A percentile compares a stretch with the other conserved stretches of the same genome.
Evolutionary conservation across 2,113 vertebrate genomes (phyloP).

Genomic region (Sinocyclocheilus rhinocerous): DNA sequence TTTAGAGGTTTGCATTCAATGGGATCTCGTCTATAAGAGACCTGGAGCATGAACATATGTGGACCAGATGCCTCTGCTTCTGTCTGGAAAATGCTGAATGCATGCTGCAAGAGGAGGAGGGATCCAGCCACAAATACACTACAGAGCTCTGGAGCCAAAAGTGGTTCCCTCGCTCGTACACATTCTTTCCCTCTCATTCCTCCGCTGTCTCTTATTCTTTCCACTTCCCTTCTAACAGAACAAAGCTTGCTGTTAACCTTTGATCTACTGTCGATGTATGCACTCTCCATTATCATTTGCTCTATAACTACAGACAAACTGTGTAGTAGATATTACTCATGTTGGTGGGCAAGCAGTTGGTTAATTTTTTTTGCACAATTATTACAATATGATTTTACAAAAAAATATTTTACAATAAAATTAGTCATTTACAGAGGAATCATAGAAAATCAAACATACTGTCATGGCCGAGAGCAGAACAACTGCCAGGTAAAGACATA

Average conservation of each 20-base stretch:
- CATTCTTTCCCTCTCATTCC: slow-evolving; percentile 15
- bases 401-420: neutral
- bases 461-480: too few relatives aligned
- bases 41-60: slow-evolving; percentile 58
- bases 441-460: neutral
- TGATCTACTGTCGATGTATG: slow-evolving; percentile 1
- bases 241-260: neutral
- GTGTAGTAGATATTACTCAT: neutral
- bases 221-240: slow-evolving; percentile 6
- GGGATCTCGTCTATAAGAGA: slow-evolving; percentile 32
- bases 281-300: neutral
- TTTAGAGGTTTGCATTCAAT: neutral
- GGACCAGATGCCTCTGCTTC: slow-evolving; percentile 70
- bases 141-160: neutral
- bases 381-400: too few relatives aligned
- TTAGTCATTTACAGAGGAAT: neutral
- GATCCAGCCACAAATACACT: slow-evolving; percentile 31
- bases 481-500: too few relatives aligned
- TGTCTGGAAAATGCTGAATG: slow-evolving; percentile 54
- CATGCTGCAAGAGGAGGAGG: slow-evolving; percentile 21
- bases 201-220: neutral
- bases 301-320: neutral
- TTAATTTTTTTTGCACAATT: too few relatives aligned
- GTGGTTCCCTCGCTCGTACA: neutral
- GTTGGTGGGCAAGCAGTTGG: neutral